Conservation (phyloP, 2,888 invertebrate species). For the Meta bourneti region DNA sequence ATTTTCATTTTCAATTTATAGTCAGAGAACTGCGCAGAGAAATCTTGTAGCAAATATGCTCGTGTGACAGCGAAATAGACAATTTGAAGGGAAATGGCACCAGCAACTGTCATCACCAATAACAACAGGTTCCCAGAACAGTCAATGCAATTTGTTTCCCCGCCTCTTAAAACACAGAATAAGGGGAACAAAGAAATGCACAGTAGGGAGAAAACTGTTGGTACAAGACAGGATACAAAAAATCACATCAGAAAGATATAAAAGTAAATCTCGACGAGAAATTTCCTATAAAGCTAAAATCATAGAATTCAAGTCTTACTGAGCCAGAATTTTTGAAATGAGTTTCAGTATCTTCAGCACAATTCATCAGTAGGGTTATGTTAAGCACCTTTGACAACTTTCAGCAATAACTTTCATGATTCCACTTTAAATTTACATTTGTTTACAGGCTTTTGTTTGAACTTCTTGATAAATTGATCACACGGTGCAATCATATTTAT, state of each 20-base stretch:
- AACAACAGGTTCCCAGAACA: not conserved
- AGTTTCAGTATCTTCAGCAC: not conserved
- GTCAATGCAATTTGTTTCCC: constrained; percentile 4
- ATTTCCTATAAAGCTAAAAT: not conserved
- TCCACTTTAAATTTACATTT: no score
- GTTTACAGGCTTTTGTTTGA: no score
- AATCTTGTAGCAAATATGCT: not conserved
- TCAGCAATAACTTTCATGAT: no score
- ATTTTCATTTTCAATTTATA: not conserved
- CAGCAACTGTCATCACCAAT: constrained; percentile 14
- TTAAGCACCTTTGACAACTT: no score
- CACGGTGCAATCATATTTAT: no score
- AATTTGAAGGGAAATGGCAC: constrained; percentile 11
- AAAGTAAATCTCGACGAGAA: not conserved
- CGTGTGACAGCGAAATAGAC: not conserved
- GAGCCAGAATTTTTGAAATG: not conserved
- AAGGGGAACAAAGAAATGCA: not conserved
- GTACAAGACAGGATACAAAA: not conserved
- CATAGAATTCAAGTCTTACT: not conserved
- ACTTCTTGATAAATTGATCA: no score
- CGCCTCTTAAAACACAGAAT: not conserved
- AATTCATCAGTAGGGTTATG: no score
- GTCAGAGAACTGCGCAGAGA: not conserved
- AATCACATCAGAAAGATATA: not conserved
- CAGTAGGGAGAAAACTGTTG: not conserved